Base-by-base conservation (phyloP, 2,797 vertebrate species). In the Enteromius anoplus region DNA sequence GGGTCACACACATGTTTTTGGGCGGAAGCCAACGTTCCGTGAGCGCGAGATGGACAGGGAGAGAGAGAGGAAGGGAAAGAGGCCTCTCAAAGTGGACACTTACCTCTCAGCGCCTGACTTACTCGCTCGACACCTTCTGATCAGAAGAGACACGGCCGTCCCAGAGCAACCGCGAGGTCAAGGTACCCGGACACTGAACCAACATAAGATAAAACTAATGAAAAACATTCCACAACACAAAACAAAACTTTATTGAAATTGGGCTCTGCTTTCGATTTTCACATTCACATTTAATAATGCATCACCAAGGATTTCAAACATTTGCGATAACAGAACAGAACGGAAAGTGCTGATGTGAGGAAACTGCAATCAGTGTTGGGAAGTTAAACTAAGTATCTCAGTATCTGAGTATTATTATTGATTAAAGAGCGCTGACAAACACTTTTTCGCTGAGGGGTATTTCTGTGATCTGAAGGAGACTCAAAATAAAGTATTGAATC, bases 81-180 rank as follows among this genome's bases (percentile, higher is more conserved):
- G 92, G 88, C 92, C 92, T n/a, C 92, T 95, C 26, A 96, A 96
- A 42, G 96, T 97, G 87, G 97, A 98, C 88, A 97, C 97, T 4
- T 97, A 97, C 89, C 95, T 98, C 73, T 96, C 93, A 0, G 95
- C 96, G 76, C 97, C 97, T 0, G 97, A 97, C 92, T 94, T 98
- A 87, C 92, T 97, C 87, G 93, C 94, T 2, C 95, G 96, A 81
- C 97, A 98, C 91, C 94, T 97, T 70, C 88, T 96, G 11, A 88
- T 96, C 88, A 91, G 94, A 88, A 94, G 95, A 88, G 94, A 95
- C 89, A 90, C 93, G 0, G 92, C 93, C 76, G 90, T 94, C 86
- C 93, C 93, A 0, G 93, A 92, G 32, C 90, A 90, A 0, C 89
- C 92, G 62, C 75, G 87, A 0, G 93, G 93, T 89, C 92, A 93